These are phyloP conservation scores for Agrochola macilenta DNA, from an alignment of 2,888 invertebrate species.

Conservation along the genomic window DNA sequence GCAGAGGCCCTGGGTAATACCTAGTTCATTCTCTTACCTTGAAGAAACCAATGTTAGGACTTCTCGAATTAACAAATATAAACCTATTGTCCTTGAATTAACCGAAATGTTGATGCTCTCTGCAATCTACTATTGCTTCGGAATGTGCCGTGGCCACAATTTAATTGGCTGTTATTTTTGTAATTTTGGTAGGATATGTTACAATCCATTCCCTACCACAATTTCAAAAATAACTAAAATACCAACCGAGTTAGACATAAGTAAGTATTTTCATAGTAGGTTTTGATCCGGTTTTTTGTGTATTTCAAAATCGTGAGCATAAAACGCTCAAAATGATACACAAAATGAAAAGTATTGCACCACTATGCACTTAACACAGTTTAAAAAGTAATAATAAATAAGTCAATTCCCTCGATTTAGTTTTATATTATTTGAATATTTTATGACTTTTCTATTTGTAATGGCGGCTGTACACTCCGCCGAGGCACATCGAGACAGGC, in stretches of 20 bases:
- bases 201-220: constrained; percentile 6
- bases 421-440: constrained; percentile 5
- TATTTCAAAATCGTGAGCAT: not conserved
- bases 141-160: constrained; percentile 15
- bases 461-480: too few species aligned
- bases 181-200: too few species aligned
- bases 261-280: not conserved
- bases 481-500: too few species aligned
- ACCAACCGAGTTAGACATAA: constrained; percentile 19
- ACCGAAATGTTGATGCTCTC: constrained; percentile 7
- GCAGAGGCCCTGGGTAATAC: constrained; percentile 1
- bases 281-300: not conserved
- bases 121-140: not conserved
- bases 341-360: constrained; percentile 3
- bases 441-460: not conserved
- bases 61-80: not conserved
- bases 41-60: not conserved
- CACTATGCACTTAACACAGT: constrained; percentile 1
- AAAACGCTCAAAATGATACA: not conserved
- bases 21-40: not conserved
- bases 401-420: not conserved
- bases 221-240: constrained; percentile 42
- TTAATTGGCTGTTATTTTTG: constrained; percentile 5
- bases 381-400: constrained; percentile 3
- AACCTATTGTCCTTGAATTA: not conserved